phyloP scores from a whole-genome alignment of 1,140 invertebrate species.

The Diploscapter pachys region DNA sequence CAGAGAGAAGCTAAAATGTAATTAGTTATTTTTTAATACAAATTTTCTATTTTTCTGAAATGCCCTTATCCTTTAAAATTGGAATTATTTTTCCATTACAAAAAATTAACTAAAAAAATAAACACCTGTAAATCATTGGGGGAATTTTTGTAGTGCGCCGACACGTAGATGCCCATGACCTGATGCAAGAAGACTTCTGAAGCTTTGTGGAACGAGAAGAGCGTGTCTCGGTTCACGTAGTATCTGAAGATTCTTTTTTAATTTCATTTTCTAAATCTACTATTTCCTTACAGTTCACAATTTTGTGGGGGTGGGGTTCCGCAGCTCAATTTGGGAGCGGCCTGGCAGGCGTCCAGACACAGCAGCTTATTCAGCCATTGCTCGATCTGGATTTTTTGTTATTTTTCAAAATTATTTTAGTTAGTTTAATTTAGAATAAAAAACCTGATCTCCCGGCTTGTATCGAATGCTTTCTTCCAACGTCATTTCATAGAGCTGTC shows the following conservation, averaged over 20 bases:
- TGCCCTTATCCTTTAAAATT: not conserved
- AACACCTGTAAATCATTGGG: constrained; percentile 87
- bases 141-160: constrained; percentile 96
- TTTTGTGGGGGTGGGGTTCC: constrained; percentile 74
- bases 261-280: constrained; percentile 25
- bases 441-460: constrained; percentile 72
- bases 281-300: constrained; percentile 76
- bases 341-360: constrained; percentile 78
- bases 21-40: not conserved
- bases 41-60: no score
- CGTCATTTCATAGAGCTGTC: constrained; percentile 64
- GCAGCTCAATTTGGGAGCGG: constrained; percentile 26
- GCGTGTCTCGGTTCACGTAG: constrained; percentile 75
- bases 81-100: no score
- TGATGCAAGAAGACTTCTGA: constrained; percentile 90
- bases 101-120: not conserved
- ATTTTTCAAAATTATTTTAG: not conserved
- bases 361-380: constrained; percentile 84
- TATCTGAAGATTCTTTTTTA: constrained; percentile 49
- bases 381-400: constrained; percentile 67
- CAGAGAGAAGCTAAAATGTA: constrained; percentile 75
- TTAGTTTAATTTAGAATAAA: not conserved
- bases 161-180: constrained; percentile 85
- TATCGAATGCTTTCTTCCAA: constrained; percentile 95
- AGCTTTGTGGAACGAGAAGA: constrained; percentile 94